Evolutionary conservation across 2,797 vertebrate genomes (phyloP).

Genomic region (Allobates femoralis): DNA sequence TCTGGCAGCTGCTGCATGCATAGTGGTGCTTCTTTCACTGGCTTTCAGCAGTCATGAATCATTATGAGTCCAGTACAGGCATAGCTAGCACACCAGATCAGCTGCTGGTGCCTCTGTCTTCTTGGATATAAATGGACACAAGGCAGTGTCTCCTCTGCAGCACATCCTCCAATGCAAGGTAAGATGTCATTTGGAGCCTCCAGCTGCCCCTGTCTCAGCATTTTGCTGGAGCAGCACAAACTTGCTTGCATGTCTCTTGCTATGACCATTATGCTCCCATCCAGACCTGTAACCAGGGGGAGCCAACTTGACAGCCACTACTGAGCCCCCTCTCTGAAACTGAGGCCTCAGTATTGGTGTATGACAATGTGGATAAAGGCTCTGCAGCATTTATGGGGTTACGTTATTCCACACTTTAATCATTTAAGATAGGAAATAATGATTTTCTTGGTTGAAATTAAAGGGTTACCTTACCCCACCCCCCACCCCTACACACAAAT

Average conservation of each 20-base stretch:
- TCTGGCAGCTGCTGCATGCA: constrained; percentile 77
- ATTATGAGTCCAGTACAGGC: constrained; percentile 76
- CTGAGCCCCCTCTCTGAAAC: not conserved
- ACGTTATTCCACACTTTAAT: not conserved
- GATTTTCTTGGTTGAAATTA: not conserved
- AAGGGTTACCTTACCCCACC: constrained; percentile 5
- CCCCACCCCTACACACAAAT: too few species aligned
- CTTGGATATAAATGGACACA: constrained; percentile 74
- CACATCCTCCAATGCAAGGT: constrained; percentile 71
- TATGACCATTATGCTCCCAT: constrained; percentile 7
- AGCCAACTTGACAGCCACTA: constrained; percentile 35
- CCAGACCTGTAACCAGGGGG: not conserved
- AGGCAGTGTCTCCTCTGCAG: constrained; percentile 71
- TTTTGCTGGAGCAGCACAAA: constrained; percentile 11
- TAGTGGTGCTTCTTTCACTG: constrained; percentile 75
- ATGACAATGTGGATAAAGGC: not conserved
- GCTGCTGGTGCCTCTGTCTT: constrained; percentile 71
- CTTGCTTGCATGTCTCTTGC: constrained; percentile 32
- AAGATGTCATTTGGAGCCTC: constrained; percentile 68
- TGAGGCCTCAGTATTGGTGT: not conserved
- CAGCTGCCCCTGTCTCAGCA: not conserved
- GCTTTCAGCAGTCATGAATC: constrained; percentile 81
- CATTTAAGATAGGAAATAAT: not conserved
- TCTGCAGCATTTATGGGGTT: not conserved
- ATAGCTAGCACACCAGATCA: constrained; percentile 66